These are phyloP conservation scores for Eurystomus glaucurus DNA, from an alignment of 2,797 vertebrate species.

Conservation along the genomic window DNA sequence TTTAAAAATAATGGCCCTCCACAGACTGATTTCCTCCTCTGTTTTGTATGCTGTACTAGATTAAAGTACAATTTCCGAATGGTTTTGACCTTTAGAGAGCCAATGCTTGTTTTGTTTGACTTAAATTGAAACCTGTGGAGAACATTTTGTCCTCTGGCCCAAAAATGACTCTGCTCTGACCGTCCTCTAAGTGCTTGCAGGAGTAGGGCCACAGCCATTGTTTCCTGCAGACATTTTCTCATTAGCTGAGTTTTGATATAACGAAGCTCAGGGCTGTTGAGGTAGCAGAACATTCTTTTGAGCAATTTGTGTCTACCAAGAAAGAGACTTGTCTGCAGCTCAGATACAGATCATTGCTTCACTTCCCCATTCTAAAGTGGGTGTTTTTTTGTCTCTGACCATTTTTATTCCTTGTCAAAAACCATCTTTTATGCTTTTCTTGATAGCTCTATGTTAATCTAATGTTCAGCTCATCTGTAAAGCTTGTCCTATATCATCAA, in stretches of 20 bases:
- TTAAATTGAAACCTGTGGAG: constrained; percentile 13
- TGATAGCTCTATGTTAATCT: constrained; percentile 63
- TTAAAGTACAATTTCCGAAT: constrained; percentile 26
- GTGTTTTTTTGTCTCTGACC: constrained; percentile 44
- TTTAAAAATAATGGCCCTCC: not conserved
- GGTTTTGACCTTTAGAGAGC: constrained; percentile 26
- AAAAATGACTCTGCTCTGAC: not conserved
- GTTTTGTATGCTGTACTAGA: not conserved
- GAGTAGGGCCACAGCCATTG: not conserved
- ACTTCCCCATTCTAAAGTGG: constrained; percentile 3
- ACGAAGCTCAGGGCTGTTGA: not conserved
- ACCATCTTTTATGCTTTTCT: constrained; percentile 50
- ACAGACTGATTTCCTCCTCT: not conserved
- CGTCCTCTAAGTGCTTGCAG: not conserved
- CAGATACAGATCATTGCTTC: constrained; percentile 57
- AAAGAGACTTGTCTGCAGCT: constrained; percentile 20
- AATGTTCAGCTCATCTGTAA: constrained; percentile 58
- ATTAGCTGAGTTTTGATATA: not conserved
- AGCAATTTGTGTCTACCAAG: constrained; percentile 31
- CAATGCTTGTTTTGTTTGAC: not conserved
- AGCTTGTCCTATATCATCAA: constrained; percentile 64
- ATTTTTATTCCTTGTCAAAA: constrained; percentile 62
- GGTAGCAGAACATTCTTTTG: constrained; percentile 22
- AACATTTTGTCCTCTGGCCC: constrained; percentile 24
- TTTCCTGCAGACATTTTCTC: constrained; percentile 27